phyloP scores from a whole-genome alignment of 2,113 vertebrate genomes.

The Columbina picui region DNA sequence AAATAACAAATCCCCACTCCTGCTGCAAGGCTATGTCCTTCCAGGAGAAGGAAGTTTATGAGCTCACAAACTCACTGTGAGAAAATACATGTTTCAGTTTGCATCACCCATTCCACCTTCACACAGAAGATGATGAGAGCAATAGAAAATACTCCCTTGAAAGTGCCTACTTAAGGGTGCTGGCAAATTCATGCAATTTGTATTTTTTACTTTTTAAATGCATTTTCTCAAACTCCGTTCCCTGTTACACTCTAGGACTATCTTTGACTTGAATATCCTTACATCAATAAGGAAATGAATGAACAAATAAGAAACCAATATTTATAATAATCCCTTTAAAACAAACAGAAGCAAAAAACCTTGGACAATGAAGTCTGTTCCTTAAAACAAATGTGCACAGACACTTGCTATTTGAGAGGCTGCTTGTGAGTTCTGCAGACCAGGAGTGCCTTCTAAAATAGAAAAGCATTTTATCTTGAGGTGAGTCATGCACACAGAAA shows the following conservation, averaged over 20 bases:
- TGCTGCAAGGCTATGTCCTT: neutral
- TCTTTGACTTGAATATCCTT: neutral
- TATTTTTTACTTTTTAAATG: neutral
- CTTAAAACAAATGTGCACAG: neutral
- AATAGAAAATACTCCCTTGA: neutral
- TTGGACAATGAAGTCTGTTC: neutral
- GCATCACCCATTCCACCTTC: neutral
- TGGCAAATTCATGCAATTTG: neutral
- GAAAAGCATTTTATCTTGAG: neutral
- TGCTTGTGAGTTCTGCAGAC: neutral
- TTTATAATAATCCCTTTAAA: constrained; percentile 11
- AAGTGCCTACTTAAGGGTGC: neutral
- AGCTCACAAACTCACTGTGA: neutral
- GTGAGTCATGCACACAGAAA: neutral
- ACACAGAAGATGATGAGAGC: neutral
- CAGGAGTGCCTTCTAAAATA: neutral
- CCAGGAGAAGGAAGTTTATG: neutral
- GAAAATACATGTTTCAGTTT: neutral
- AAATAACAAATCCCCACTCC: neutral
- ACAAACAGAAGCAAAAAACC: neutral
- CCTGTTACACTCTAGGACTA: neutral
- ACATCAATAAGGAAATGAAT: neutral
- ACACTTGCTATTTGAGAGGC: neutral
- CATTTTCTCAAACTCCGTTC: neutral
- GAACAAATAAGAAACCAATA: neutral